phyloP scores from a whole-genome alignment of 2,888 invertebrate genomes.

The Tridacna gigas region DNA sequence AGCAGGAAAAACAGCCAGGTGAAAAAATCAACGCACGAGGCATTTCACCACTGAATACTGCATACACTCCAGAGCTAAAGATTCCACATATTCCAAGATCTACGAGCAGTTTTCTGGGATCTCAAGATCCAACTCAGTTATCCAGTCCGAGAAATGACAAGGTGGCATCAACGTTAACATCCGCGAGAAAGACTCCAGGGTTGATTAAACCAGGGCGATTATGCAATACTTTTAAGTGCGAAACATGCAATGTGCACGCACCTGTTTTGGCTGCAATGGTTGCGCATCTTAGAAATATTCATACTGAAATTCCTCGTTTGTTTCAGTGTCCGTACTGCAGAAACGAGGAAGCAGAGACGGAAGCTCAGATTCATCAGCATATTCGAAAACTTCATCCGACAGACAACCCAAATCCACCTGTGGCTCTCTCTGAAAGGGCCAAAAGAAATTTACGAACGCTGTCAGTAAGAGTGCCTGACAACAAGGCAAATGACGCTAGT shows the following conservation, averaged over 20 bases:
- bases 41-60: not conserved
- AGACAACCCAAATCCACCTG: slow-evolving; percentile 75
- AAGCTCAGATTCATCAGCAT: slow-evolving; percentile 75
- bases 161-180: not conserved
- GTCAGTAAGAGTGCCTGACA: slow-evolving; percentile 69
- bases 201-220: slow-evolving; percentile 33
- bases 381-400: slow-evolving; percentile 75
- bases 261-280: slow-evolving; percentile 78
- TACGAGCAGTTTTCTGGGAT: not conserved
- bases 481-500: slow-evolving; percentile 68
- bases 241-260: slow-evolving; percentile 78
- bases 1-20: not conserved
- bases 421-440: slow-evolving; percentile 76
- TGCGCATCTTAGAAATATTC: slow-evolving; percentile 74
- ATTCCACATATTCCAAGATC: slow-evolving; percentile 50
- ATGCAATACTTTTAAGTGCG: slow-evolving; percentile 76
- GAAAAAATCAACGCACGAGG: not conserved
- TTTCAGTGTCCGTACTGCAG: slow-evolving; percentile 80
- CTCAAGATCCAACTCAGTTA: not conserved
- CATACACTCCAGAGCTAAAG: slow-evolving; percentile 37
- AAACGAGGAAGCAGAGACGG: slow-evolving; percentile 72
- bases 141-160: not conserved
- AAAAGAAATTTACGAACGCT: slow-evolving; percentile 74
- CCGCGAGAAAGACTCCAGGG: slow-evolving; percentile 9
- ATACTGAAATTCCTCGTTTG: slow-evolving; percentile 72